Evolutionary conservation across 2,888 invertebrate genomes (phyloP), one percentile per base, ranked within the genome.

Genomic region (Xestia ashworthii): DNA sequence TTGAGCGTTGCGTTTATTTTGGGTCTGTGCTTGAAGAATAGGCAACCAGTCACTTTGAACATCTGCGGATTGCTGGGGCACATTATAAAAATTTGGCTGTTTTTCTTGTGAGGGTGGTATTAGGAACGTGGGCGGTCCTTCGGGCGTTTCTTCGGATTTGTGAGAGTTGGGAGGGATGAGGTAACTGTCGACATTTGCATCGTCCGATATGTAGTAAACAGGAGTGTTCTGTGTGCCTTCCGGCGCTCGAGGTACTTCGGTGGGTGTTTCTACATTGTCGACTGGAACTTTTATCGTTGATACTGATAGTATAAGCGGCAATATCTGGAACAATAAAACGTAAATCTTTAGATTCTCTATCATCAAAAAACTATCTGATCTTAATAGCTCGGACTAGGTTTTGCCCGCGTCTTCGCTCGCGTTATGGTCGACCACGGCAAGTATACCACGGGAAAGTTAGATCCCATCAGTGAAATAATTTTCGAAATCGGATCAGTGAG

Each of bases 21-120:
- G 83, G 0, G 82, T 76, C 44, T 78, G 77, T 69, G 72, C 76
- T 84, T 94, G 91, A 3, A 91, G 87, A 71, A 96, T 94, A 4
- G 96, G 96, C 84, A 95, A 93, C 96, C 96, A 96, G 65, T 96
- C 96, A 5, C 93, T 92, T 85, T 96, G 95, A 58, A 91, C 91
- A 2, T 89, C 86, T 44, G 58, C 93, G 0, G 94, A 85, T 79
- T 93, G 93, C 41, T 92, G 90, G 3, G 94, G 92, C 19, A 90
- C 87, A 44, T 76, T 66, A 50, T 93, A 93, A 69, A 93, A 94
- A 62, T 93, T 92, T 5, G 88, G 80, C 79, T 93, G 92, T 76
- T 90, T 91, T 46, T 91, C 92, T 76, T 90, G 88, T 62, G 90
- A 81, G 0, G 96, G 96, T 60, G 96, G 96, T 68, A 95, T 78